Percentiles rank a stretch among this genome's conserved stretches.
Conservation (phyloP, 2,113 vertebrate species). For the Coturnix japonica region DNA sequence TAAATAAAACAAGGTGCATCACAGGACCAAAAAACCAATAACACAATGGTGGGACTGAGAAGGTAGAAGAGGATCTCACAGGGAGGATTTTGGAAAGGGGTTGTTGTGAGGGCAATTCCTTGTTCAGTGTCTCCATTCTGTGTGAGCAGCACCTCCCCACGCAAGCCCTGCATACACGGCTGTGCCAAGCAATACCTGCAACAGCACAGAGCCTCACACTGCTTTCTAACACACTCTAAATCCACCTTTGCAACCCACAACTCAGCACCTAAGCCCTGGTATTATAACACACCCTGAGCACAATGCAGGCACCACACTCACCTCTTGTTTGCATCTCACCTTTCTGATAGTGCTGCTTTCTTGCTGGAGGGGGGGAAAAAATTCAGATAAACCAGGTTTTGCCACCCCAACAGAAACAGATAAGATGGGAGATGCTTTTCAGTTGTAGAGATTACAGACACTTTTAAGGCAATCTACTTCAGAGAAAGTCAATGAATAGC, state of each 20-base stretch:
- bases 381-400: neutral
- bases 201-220: neutral
- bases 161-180: neutral
- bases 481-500: neutral
- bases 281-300: neutral
- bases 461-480: neutral
- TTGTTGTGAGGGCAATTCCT: neutral
- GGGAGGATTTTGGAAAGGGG: neutral
- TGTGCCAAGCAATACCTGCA: neutral
- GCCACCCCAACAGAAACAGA: neutral
- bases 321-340: neutral
- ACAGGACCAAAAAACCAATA: neutral
- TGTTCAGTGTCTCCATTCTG: neutral
- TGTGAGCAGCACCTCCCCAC: neutral
- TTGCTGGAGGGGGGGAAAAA: too few relatives aligned
- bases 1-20: too few relatives aligned
- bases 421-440: neutral
- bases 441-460: neutral
- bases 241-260: neutral
- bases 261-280: accelerated
- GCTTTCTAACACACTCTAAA: neutral
- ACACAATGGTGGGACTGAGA: neutral
- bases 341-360: neutral
- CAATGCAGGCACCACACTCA: neutral
- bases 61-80: neutral